These are phyloP conservation scores for Microtus ochrogaster DNA, from an alignment of 2,113 vertebrate species.

Conservation along the genomic window DNA sequence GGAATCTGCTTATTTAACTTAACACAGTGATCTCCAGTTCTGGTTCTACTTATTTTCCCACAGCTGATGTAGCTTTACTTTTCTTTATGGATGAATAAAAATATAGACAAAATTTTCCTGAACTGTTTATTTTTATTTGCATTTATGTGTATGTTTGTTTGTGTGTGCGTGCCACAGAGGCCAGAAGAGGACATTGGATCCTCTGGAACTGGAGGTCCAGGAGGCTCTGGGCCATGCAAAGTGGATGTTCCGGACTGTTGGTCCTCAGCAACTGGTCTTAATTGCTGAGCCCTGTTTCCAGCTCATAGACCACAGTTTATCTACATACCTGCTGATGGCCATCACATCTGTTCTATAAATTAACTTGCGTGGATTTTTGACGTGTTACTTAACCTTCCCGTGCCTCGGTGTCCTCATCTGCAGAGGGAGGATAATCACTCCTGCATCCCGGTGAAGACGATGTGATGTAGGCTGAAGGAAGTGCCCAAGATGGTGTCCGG, in stretches of 20 bases:
- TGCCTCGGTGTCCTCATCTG: background rate
- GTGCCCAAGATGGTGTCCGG: background rate
- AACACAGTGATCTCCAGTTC: background rate
- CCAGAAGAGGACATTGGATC: background rate
- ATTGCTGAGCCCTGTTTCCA: background rate
- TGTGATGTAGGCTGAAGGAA: background rate
- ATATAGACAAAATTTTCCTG: background rate
- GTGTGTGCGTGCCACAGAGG: background rate
- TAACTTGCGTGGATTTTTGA: background rate
- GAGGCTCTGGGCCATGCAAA: background rate
- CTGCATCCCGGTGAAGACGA: background rate
- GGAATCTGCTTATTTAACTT: background rate
- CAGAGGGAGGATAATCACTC: background rate
- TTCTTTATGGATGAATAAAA: background rate
- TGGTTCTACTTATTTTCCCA: background rate
- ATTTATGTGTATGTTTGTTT: background rate
- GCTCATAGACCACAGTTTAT: background rate
- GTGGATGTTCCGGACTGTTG: too few species aligned
- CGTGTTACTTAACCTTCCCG: background rate
- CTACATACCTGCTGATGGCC: background rate
- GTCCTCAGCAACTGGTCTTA: background rate
- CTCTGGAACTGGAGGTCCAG: background rate
- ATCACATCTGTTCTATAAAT: background rate
- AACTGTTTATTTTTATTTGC: background rate
- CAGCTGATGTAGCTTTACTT: too few species aligned